phyloP scores from a whole-genome alignment of 2,113 vertebrate species.

The Megaleporinus macrocephalus region DNA sequence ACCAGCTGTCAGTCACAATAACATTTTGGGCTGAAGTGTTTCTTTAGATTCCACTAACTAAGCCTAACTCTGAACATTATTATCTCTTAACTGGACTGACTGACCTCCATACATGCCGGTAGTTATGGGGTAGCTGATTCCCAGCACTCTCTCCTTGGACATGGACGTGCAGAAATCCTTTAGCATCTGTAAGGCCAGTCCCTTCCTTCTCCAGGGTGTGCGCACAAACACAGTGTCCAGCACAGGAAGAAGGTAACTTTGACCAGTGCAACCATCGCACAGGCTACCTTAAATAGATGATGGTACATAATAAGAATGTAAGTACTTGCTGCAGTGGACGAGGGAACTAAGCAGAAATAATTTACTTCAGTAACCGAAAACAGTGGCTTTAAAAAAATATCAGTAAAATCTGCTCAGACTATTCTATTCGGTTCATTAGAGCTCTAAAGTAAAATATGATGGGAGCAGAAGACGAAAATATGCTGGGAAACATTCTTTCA shows the following conservation, averaged over 20 bases:
- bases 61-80: neutral
- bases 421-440: neutral
- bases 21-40: neutral
- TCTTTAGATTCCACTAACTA: neutral
- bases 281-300: conserved; percentile 78
- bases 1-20: too few relatives aligned
- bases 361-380: neutral
- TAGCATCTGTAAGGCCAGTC: conserved; percentile 85
- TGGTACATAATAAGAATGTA: neutral
- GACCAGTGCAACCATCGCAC: conserved; percentile 71
- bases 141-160: conserved; percentile 80
- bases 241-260: conserved; percentile 85
- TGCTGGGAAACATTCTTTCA: neutral
- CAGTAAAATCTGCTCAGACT: neutral
- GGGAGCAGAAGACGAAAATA: neutral
- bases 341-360: too few relatives aligned
- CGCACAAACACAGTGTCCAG: conserved; percentile 89
- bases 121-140: conserved; percentile 88
- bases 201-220: conserved; percentile 75
- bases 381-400: neutral
- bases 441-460: neutral
- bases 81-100: neutral
- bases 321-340: too few relatives aligned
- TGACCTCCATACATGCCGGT: conserved; percentile 87
- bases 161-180: conserved; percentile 86